These are phyloP conservation scores for Porites cylindrica DNA, from an alignment of 92 coral and sea anemone species.

Conservation along the genomic window DNA sequence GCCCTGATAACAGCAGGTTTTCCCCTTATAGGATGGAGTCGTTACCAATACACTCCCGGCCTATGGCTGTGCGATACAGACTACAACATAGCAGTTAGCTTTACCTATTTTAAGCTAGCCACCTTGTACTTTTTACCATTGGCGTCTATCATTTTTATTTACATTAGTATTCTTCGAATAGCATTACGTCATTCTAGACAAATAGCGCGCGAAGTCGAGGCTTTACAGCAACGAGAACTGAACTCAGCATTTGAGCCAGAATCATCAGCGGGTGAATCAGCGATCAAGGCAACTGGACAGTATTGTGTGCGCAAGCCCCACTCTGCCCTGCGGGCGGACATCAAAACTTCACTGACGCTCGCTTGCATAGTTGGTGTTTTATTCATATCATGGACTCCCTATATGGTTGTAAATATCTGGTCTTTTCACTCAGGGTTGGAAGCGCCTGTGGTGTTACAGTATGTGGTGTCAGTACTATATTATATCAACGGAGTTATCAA, in stretches of 20 bases:
- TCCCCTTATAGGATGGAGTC: constrained; percentile 80
- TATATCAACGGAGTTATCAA: constrained; percentile 73
- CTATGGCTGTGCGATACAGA: constrained; percentile 86
- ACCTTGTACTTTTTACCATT: constrained; percentile 77
- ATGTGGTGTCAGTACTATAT: constrained; percentile 71
- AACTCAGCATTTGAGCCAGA: constrained; percentile 32
- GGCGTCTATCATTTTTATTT: constrained; percentile 69
- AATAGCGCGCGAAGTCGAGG: constrained; percentile 81
- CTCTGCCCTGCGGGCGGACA: constrained; percentile 77
- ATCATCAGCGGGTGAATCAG: constrained; percentile 37
- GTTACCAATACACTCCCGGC: constrained; percentile 65
- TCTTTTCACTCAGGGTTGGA: constrained; percentile 47
- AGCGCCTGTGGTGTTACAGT: constrained; percentile 26
- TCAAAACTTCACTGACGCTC: constrained; percentile 73
- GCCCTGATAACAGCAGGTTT: constrained; percentile 71
- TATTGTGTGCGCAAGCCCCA: constrained; percentile 90
- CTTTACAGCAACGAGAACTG: constrained; percentile 71
- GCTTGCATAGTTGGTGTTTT: constrained; percentile 84
- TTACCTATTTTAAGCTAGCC: constrained; percentile 77
- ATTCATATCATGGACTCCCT: constrained; percentile 86
- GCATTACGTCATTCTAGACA: constrained; percentile 84
- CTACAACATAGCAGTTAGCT: constrained; percentile 56
- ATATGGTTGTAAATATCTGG: constrained; percentile 71
- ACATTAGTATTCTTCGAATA: constrained; percentile 74
- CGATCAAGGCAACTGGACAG: constrained; percentile 67